phyloP scores from a whole-genome alignment of 2,113 vertebrate species.

The Lepidothrix coronata region DNA sequence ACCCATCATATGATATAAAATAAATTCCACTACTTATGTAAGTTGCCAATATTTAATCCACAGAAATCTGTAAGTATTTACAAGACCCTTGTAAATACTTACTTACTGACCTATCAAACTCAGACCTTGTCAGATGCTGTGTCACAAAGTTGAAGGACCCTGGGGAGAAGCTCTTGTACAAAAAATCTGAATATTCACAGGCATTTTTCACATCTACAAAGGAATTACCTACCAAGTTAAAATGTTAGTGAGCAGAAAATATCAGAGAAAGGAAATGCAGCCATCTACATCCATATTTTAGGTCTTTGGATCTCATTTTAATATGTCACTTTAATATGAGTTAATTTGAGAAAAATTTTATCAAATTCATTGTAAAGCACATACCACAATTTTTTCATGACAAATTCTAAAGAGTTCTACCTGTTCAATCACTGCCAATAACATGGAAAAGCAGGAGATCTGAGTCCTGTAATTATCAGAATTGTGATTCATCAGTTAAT shows the following conservation, averaged over 20 bases:
- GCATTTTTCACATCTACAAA: neutral
- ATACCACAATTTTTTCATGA: neutral
- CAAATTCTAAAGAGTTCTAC: neutral
- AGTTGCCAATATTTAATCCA: neutral
- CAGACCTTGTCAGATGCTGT: neutral
- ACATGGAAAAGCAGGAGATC: neutral
- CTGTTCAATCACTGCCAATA: neutral
- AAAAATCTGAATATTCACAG: neutral
- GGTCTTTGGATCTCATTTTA: neutral
- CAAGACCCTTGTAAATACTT: no score
- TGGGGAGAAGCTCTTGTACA: neutral
- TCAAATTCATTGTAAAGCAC: neutral
- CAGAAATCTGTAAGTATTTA: neutral
- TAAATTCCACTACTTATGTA: neutral
- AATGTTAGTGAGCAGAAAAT: neutral
- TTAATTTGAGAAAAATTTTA: neutral
- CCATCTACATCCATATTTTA: neutral
- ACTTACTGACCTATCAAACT: neutral
- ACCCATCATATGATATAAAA: neutral
- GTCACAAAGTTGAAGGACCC: neutral
- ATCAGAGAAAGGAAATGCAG: neutral
- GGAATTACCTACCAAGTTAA: neutral
- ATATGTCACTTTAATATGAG: rapidly evolving
- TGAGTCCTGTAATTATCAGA: neutral
- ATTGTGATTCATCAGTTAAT: neutral